Conservation (phyloP, 2,113 vertebrate genomes). For the Gavia stellata region DNA sequence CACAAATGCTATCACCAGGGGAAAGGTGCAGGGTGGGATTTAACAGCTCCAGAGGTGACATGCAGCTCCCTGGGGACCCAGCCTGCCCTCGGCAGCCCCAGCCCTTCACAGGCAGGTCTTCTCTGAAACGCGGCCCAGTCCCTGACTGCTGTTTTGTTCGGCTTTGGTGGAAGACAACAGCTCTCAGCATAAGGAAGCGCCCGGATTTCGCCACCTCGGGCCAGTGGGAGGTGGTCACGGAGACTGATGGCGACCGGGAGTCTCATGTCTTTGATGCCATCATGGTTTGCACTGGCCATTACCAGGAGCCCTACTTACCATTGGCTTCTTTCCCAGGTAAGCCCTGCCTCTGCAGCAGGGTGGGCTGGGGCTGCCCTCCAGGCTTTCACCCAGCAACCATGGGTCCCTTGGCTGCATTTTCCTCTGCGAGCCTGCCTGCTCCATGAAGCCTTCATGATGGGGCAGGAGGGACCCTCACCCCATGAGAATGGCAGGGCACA, state of each 20-base stretch:
- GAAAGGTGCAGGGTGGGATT: not conserved
- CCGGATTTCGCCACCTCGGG: slow-evolving; percentile 78
- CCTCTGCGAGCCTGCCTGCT: not conserved
- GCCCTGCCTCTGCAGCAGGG: not conserved
- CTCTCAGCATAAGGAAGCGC: slow-evolving; percentile 67
- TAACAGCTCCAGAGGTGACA: not conserved
- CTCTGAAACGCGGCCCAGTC: accelerated
- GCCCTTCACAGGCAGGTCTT: not conserved
- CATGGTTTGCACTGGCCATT: slow-evolving; percentile 84
- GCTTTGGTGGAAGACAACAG: slow-evolving; percentile 76
- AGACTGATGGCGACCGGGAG: slow-evolving; percentile 40
- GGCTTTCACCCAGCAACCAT: not conserved
- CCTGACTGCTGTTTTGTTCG: not conserved
- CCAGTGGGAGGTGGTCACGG: slow-evolving; percentile 87
- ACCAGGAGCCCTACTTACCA: slow-evolving; percentile 71
- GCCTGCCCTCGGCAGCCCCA: not conserved
- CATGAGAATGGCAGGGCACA: accelerated
- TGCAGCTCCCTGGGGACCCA: not conserved
- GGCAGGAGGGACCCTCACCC: not conserved
- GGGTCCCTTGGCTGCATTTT: not conserved
- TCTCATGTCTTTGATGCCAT: slow-evolving; percentile 81
- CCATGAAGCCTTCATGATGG: accelerated
- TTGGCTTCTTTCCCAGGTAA: slow-evolving; percentile 83
- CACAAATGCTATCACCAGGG: not conserved
- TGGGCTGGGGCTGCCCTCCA: not conserved